Percentiles rank a stretch among this genome's conserved stretches.
Conservation (phyloP, 2,888 invertebrate species). For the Boloria selene region DNA sequence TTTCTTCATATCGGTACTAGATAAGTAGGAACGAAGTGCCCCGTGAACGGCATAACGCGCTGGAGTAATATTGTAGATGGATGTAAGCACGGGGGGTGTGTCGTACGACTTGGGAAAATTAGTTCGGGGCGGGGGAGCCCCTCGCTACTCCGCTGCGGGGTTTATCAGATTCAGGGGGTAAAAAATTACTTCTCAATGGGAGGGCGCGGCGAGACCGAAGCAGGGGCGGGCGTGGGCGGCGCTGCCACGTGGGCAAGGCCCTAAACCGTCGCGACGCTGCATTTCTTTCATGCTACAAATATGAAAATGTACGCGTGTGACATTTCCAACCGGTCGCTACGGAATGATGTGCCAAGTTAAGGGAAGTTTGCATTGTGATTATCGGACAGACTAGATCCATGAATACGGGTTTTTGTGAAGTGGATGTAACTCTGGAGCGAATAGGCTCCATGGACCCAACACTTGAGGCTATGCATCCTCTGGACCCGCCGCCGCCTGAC, state of each 20-base stretch:
- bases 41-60: constrained; percentile 79
- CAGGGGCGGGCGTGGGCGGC: constrained; percentile 76
- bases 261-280: constrained; percentile 59
- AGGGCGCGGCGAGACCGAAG: constrained; percentile 65
- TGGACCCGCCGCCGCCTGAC: constrained; percentile 88
- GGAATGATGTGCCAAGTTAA: constrained; percentile 54
- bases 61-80: constrained; percentile 81
- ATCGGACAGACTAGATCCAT: constrained; percentile 58
- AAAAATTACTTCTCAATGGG: constrained; percentile 82
- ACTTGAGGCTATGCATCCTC: constrained; percentile 66
- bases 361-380: constrained; percentile 55
- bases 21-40: constrained; percentile 76
- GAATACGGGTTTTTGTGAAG: constrained; percentile 61
- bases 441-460: constrained; percentile 60
- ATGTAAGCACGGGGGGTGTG: constrained; percentile 82
- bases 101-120: constrained; percentile 80
- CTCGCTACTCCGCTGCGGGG: constrained; percentile 62
- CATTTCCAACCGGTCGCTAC: constrained; percentile 46
- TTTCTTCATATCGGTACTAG: constrained; percentile 64
- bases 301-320: constrained; percentile 55
- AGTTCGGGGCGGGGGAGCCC: constrained; percentile 82
- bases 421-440: constrained; percentile 60
- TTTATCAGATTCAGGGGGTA: constrained; percentile 81
- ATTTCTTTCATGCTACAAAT: constrained; percentile 53
- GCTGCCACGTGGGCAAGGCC: constrained; percentile 73